Evolutionary conservation across 1,140 invertebrate genomes (phyloP).

Genomic region (Trissolcus basalis): DNA sequence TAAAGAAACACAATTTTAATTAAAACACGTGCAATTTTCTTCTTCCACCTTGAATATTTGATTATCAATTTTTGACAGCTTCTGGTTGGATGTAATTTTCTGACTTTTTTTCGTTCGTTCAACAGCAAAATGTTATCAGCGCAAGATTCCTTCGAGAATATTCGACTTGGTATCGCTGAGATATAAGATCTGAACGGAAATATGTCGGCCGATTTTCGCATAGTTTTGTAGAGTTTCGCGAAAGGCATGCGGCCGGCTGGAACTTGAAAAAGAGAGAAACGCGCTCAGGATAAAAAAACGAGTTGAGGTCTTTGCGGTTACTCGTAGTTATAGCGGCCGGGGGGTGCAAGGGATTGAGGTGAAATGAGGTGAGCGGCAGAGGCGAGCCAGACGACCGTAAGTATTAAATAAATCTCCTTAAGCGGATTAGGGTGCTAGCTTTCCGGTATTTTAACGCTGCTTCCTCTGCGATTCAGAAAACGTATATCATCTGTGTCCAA

Average conservation of each 20-base stretch:
- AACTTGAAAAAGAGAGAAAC: constrained; percentile 12
- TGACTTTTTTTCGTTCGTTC: too few species aligned
- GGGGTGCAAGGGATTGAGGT: constrained; percentile 58
- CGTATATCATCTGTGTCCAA: constrained; percentile 66
- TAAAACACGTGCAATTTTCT: too few species aligned
- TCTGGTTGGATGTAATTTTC: too few species aligned
- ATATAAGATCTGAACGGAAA: constrained; percentile 1
- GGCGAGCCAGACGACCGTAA: constrained; percentile 67
- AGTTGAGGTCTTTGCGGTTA: constrained; percentile 30
- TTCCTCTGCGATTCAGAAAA: constrained; percentile 66
- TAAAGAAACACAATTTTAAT: too few species aligned
- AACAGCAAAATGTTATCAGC: constrained; percentile 15
- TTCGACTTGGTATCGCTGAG: background rate
- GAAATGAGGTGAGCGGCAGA: constrained; percentile 64
- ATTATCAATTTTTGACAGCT: too few species aligned
- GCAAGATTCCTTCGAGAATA: constrained; percentile 7
- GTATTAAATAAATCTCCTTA: constrained; percentile 74
- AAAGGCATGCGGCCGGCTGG: constrained; percentile 22
- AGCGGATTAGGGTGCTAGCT: constrained; percentile 70
- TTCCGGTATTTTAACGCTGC: constrained; percentile 73
- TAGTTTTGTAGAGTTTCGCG: constrained; percentile 27
- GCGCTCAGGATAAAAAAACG: constrained; percentile 17
- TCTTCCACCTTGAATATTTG: too few species aligned
- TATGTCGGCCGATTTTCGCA: constrained; percentile 18
- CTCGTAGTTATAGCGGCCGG: constrained; percentile 37